Evolutionary conservation across 2,888 invertebrate species (phyloP).

Genomic region (Sceliomorpha sp.): DNA sequence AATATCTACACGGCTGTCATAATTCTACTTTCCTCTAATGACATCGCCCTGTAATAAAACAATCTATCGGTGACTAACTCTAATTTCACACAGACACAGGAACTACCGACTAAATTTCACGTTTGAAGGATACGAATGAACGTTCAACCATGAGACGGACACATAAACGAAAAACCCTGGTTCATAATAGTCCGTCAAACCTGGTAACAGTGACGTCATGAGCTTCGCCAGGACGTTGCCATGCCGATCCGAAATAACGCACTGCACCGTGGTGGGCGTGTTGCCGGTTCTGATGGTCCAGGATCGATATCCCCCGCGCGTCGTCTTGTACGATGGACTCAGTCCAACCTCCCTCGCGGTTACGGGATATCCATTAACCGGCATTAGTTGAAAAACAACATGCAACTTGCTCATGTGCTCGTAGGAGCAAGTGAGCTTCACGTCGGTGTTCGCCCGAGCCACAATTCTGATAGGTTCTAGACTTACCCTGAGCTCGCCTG

Average conservation of each 20-base stretch:
- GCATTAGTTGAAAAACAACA: constrained; percentile 77
- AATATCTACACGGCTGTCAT: too few relatives aligned
- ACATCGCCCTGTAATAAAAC: too few relatives aligned
- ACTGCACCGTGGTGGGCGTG: constrained; percentile 67
- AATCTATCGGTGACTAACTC: too few relatives aligned
- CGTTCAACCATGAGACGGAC: constrained; percentile 59
- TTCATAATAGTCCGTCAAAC: constrained; percentile 66
- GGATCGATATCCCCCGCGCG: constrained; percentile 62
- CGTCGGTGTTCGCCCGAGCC: constrained; percentile 76
- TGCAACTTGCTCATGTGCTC: constrained; percentile 75
- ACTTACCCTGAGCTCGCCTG: constrained; percentile 80
- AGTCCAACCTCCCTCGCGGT: constrained; percentile 56
- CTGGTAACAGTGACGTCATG: constrained; percentile 69
- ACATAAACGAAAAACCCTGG: constrained; percentile 61
- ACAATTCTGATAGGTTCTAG: constrained; percentile 80
- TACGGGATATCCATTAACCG: constrained; percentile 59
- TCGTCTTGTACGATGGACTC: constrained; percentile 53
- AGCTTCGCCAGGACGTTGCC: constrained; percentile 68
- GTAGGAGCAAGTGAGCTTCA: constrained; percentile 82
- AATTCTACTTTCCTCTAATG: too few relatives aligned
- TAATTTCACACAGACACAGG: too few relatives aligned
- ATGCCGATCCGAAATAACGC: constrained; percentile 63
- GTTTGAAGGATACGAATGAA: too few relatives aligned
- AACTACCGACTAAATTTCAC: too few relatives aligned
- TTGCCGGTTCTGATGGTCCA: constrained; percentile 74